Percentiles rank a stretch among this genome's conserved stretches.
These are phyloP conservation scores for Stenodera caucasica DNA, from an alignment of 2,888 invertebrate species.

Conservation along the genomic window DNA sequence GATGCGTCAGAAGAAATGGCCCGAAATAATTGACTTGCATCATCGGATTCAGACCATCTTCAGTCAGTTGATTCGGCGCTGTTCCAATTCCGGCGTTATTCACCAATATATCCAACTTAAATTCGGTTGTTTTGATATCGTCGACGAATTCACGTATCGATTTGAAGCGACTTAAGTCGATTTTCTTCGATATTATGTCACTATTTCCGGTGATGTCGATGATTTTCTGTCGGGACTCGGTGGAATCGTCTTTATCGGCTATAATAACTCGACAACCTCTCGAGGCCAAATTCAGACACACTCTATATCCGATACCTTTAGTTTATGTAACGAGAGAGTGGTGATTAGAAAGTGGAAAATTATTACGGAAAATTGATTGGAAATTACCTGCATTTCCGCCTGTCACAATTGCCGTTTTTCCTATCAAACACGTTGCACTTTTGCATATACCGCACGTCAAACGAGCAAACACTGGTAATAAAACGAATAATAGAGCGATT, in stretches of 20 bases:
- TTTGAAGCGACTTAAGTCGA: conserved; percentile 60
- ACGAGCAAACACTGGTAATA: neutral
- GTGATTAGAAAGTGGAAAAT: neutral
- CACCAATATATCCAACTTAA: conserved; percentile 63
- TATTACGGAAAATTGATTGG: neutral
- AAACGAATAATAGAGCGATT: neutral
- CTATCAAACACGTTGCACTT: conserved; percentile 44
- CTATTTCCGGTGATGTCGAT: conserved; percentile 43
- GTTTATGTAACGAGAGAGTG: neutral
- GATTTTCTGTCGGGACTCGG: conserved; percentile 40
- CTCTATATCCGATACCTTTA: conserved; percentile 55
- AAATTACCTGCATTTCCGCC: conserved; percentile 46
- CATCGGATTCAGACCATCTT: conserved; percentile 65
- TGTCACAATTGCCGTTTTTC: conserved; percentile 49
- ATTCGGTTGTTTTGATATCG: conserved; percentile 59
- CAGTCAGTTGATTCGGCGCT: conserved; percentile 54
- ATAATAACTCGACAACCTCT: conserved; percentile 60
- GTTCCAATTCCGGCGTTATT: conserved; percentile 68
- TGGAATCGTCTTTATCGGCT: conserved; percentile 51
- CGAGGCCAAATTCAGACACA: conserved; percentile 53
- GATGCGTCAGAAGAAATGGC: conserved; percentile 68
- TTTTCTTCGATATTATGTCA: conserved; percentile 51
- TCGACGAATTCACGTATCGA: conserved; percentile 65
- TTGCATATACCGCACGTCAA: conserved; percentile 10
- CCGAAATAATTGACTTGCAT: conserved; percentile 73